Conservation (phyloP, 2,888 invertebrate genomes). For the Andrena marginata region DNA sequence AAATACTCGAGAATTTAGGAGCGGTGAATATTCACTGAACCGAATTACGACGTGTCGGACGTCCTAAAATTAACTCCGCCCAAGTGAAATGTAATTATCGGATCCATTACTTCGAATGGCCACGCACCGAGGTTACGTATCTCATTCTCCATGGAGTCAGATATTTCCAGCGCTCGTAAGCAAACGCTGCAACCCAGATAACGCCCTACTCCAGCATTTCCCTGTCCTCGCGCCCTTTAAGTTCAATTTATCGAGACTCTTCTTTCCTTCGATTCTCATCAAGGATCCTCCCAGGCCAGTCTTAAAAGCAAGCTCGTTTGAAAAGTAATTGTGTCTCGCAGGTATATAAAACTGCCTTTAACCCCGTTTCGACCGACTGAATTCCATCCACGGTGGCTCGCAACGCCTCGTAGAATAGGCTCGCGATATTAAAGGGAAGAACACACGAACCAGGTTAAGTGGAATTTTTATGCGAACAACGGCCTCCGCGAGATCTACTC, state of each 20-base stretch:
- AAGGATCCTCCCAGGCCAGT: slow-evolving; percentile 4
- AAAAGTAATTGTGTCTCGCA: slow-evolving; percentile 49
- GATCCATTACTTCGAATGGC: not conserved
- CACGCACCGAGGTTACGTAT: too few species aligned
- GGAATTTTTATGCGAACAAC: not conserved
- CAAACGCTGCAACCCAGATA: not conserved
- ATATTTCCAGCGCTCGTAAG: not conserved
- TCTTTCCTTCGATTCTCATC: slow-evolving; percentile 6
- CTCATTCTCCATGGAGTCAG: too few species aligned
- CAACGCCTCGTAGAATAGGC: slow-evolving; percentile 8
- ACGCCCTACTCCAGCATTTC: not conserved
- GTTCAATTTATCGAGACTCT: slow-evolving; percentile 3
- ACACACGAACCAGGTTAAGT: slow-evolving; percentile 18
- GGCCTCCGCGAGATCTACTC: not conserved
- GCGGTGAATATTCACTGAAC: not conserved
- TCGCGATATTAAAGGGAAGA: slow-evolving; percentile 27
- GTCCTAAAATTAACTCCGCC: not conserved
- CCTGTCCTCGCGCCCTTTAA: not conserved
- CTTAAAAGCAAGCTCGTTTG: slow-evolving; percentile 30
- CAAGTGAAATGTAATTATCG: not conserved
- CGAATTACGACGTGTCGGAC: not conserved
- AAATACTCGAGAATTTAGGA: not conserved
- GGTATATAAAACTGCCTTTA: slow-evolving; percentile 41
- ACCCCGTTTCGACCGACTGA: slow-evolving; percentile 42
- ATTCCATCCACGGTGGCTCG: slow-evolving; percentile 23